Evolutionary conservation across 2,888 invertebrate species (phyloP), one percentile per base, ranked within the genome.

Genomic region (Scaptomyza polygonia): DNA sequence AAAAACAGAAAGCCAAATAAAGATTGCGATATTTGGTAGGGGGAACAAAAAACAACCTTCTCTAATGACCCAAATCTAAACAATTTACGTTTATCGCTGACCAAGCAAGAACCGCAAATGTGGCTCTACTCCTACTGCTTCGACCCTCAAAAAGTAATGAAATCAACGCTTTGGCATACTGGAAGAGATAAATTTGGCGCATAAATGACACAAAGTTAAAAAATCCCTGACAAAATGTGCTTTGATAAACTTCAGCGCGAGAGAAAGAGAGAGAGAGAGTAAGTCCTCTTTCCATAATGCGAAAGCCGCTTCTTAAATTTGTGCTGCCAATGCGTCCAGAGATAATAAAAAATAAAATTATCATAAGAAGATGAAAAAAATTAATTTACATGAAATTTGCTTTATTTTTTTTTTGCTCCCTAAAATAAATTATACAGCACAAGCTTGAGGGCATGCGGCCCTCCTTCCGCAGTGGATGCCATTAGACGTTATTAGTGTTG

Each of bases 301-400:
- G 49, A 58, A 32, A 57, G 36, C 32, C 25, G 48, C 39, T 47
- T 32, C 49, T 55, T 49, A 54, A 71, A 58, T 64, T 48, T 48
- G 44, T 44, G 21, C 44, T 40, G 58, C 25, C 44, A 29, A 47
- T 42, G 66, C 59, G 57, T 44, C 70, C 54, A 44, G 63, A 62
- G 66, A 83, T 69, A 77, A 78, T 71, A 71, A 78, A 73, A 77
- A 56, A 63, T 40, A 67, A 67, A 76, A 79, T 75, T 75, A 75
- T 66, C 59, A 79, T 64, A 77, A 74, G 48, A 77, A 76, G 65
- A 73, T 52, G 70, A 64, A 69, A 77, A 76, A 74, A 78, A 79
- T 79, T 78, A 82, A 82, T 82, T 79, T 82, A 72, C 78, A 79
- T 82, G 82, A 79, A 78, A 73, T 78, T 79, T 72, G 52, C 43